Percentiles rank a stretch among this genome's conserved stretches.
These are phyloP conservation scores for Paradisaea rubra DNA, from an alignment of 2,113 vertebrate genomes.

Conservation along the genomic window DNA sequence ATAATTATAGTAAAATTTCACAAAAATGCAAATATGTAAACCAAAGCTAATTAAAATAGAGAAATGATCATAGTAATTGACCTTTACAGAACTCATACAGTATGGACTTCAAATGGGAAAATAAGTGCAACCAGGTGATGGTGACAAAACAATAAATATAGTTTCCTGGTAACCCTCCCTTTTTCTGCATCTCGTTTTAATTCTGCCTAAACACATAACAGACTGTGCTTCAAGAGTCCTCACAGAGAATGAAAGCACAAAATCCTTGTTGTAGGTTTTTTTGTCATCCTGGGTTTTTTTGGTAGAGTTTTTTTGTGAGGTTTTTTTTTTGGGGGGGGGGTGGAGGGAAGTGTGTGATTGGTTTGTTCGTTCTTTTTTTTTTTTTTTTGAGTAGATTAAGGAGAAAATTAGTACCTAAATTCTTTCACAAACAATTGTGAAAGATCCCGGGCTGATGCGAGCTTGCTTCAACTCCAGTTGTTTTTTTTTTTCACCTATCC, in stretches of 20 bases:
- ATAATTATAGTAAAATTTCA: conserved; percentile 3
- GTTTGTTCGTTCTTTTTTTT: not conserved
- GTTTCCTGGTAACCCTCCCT: not conserved
- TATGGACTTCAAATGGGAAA: not conserved
- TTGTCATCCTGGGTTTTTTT: accelerated
- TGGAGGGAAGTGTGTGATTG: not conserved
- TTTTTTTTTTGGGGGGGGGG: not conserved
- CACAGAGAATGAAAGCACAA: not conserved
- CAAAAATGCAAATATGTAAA: not conserved
- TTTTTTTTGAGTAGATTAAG: not conserved
- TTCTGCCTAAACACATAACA: not conserved
- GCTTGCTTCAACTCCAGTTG: not conserved
- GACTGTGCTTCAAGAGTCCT: not conserved
- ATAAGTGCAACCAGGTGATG: not conserved
- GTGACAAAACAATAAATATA: not conserved
- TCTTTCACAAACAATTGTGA: not conserved
- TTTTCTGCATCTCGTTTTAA: not conserved
- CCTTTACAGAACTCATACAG: not conserved
- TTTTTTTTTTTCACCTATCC: not conserved
- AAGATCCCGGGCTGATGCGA: not conserved
- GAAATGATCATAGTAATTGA: not conserved
- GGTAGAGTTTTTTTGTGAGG: too few species aligned
- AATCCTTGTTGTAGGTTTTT: accelerated
- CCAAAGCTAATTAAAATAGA: not conserved
- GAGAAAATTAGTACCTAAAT: not conserved